These are phyloP conservation scores for Physella acuta DNA, from an alignment of 1,140 invertebrate species.

Conservation along the genomic window DNA sequence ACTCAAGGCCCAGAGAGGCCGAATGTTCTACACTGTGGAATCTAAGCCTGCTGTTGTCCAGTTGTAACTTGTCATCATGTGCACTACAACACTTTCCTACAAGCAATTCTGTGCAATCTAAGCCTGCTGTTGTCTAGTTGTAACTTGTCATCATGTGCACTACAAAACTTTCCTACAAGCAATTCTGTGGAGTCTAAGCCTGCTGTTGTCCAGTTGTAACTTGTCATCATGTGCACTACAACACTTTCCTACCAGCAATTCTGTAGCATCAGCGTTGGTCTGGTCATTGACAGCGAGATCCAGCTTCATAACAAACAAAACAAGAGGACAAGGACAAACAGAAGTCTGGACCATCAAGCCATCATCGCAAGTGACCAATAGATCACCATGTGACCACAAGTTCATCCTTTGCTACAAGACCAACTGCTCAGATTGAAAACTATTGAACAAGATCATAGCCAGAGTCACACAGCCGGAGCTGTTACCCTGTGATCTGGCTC, in stretches of 20 bases:
- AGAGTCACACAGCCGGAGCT: too few relatives aligned
- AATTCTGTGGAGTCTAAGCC: not conserved
- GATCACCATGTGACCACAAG: too few relatives aligned
- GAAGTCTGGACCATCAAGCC: too few relatives aligned
- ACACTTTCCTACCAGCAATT: too few relatives aligned
- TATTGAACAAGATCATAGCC: not conserved
- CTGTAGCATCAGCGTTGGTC: too few relatives aligned
- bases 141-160: slow-evolving; percentile 21
- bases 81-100: too few relatives aligned
- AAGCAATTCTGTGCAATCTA: not conserved
- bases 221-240: slow-evolving; percentile 17
- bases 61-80: slow-evolving; percentile 19
- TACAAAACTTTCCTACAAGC: too few relatives aligned
- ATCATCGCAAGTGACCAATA: too few relatives aligned
- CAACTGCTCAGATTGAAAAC: slow-evolving; percentile 26
- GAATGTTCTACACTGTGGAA: not conserved
- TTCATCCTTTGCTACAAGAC: not conserved
- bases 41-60: slow-evolving; percentile 11
- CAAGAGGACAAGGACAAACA: too few relatives aligned
- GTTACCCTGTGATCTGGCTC: too few relatives aligned
- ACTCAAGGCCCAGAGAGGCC: not conserved
- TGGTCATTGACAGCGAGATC: too few relatives aligned
- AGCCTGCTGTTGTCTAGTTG: slow-evolving; percentile 12
- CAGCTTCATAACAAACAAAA: too few relatives aligned
- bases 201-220: slow-evolving; percentile 14